These are phyloP conservation scores for Rhizomys pruinosus DNA, from an alignment of 2,113 vertebrate genomes.

Conservation along the genomic window DNA sequence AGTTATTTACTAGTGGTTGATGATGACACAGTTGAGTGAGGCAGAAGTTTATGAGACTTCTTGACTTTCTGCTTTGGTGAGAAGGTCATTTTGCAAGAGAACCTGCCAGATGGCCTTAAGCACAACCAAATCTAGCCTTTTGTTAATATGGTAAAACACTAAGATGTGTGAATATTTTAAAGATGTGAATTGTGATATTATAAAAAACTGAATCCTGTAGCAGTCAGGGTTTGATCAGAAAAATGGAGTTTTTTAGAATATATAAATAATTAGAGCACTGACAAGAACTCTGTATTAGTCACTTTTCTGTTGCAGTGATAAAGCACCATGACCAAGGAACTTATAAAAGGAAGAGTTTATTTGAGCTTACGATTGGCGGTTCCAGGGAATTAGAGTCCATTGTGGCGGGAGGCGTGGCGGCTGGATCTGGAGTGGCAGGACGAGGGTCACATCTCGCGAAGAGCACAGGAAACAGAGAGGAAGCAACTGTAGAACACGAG, in stretches of 20 bases:
- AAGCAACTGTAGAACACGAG: too few species aligned
- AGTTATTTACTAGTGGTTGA: slow-evolving; percentile 69
- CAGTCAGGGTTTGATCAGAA: background rate
- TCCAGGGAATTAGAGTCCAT: too few species aligned
- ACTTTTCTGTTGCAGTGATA: too few species aligned
- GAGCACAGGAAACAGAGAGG: too few species aligned
- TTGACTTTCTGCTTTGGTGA: slow-evolving; percentile 46
- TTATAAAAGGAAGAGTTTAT: too few species aligned
- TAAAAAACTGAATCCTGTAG: slow-evolving; percentile 20
- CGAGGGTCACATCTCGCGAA: too few species aligned
- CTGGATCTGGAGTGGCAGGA: too few species aligned
- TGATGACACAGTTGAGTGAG: slow-evolving; percentile 69
- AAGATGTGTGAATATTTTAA: slow-evolving; percentile 43
- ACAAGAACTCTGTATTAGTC: too few species aligned
- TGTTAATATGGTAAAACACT: background rate
- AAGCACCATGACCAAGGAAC: too few species aligned
- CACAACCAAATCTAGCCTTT: background rate
- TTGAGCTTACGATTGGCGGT: too few species aligned
- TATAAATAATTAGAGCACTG: background rate
- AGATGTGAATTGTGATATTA: background rate
- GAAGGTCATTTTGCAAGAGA: slow-evolving; percentile 71
- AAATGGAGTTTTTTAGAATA: background rate
- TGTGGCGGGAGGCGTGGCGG: too few species aligned
- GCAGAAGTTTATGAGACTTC: slow-evolving; percentile 44
- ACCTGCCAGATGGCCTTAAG: background rate